Base-by-base conservation (phyloP, 2,888 invertebrate species). In the Podotricha telesiphe region DNA sequence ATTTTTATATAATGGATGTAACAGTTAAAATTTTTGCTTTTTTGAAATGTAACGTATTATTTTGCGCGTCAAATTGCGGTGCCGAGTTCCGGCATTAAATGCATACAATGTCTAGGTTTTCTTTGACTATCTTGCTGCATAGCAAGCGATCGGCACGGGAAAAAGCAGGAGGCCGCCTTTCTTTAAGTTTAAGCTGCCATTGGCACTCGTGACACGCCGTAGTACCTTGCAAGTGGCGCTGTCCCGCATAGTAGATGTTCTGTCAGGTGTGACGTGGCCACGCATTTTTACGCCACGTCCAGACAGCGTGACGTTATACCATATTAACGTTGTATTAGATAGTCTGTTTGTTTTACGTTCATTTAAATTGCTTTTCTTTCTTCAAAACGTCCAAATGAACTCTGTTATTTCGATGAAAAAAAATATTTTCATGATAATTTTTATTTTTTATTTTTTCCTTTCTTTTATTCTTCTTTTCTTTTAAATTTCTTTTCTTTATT, bases 211-310 rank as follows among this genome's bases (percentile, higher is more conserved):
- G 1, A 15, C 8, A 28, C n/a, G 53, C 34, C 10, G 53, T 34
- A 34, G 28, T 22, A 58, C 13, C 19, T 40, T 15, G 48, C 45
- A 55, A 68, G 61, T 65, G 58, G 47, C 63, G 19, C 22, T 13
- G 63, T 65, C 58, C 56, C 62, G 68, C 66, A 64, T 65, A 59
- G 59, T 65, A 42, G 50, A 48, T 72, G 70, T 61, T 69, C 67
- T 56, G 17, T 72, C 66, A 61, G 34, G 68, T 74, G 74, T 73
- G 73, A 73, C 70, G 62, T 13, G 47, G 65, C 47, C 53, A 71
- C 65, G 56, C 28, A 45, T 70, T 71, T 72, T 71, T 73, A 69
- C 65, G 67, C 48, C 40, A 48, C 40, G 67, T 11, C 45, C 70
- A 73, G 20, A 68, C 51, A 66, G 61, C 72, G 59, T 72, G 66